A percentile compares a stretch with the other conserved stretches of the same genome.
phyloP scores from a whole-genome alignment of 1,140 invertebrate species.

The Hesperophylax magnus region DNA sequence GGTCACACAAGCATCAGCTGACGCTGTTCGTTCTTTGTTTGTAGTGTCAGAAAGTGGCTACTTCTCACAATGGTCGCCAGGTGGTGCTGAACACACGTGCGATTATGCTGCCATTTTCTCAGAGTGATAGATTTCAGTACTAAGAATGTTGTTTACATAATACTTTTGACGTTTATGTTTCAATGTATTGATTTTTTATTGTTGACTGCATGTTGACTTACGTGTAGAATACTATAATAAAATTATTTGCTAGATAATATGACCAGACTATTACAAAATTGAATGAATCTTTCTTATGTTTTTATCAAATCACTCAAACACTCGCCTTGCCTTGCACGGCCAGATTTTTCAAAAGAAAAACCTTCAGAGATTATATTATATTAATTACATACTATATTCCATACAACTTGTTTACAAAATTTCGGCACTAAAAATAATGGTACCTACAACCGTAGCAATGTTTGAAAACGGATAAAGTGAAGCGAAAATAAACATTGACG shows the following conservation, averaged over 20 bases:
- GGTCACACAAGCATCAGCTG: slow-evolving; percentile 47
- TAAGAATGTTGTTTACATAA: slow-evolving; percentile 46
- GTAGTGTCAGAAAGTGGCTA: slow-evolving; percentile 35
- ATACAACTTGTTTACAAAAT: neutral
- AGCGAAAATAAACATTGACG: slow-evolving; percentile 32
- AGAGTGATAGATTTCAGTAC: slow-evolving; percentile 11
- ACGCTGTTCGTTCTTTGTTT: slow-evolving; percentile 49
- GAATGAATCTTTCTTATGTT: too few relatives aligned
- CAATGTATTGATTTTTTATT: slow-evolving; percentile 43
- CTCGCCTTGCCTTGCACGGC: too few relatives aligned
- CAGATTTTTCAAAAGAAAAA: too few relatives aligned
- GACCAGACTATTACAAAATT: too few relatives aligned
- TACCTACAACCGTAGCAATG: neutral
- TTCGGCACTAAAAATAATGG: neutral
- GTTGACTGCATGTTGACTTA: too few relatives aligned
- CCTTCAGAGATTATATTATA: too few relatives aligned
- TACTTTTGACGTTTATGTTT: slow-evolving; percentile 41
- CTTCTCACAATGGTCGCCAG: slow-evolving; percentile 4
- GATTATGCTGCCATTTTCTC: slow-evolving; percentile 25
- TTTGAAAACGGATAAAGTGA: neutral
- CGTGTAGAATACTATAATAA: too few relatives aligned
- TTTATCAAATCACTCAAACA: too few relatives aligned
- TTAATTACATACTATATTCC: neutral
- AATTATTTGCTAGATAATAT: too few relatives aligned
- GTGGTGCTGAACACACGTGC: slow-evolving; percentile 12